phyloP scores from a whole-genome alignment of 2,888 invertebrate genomes.

The Eupeodes luniger region DNA sequence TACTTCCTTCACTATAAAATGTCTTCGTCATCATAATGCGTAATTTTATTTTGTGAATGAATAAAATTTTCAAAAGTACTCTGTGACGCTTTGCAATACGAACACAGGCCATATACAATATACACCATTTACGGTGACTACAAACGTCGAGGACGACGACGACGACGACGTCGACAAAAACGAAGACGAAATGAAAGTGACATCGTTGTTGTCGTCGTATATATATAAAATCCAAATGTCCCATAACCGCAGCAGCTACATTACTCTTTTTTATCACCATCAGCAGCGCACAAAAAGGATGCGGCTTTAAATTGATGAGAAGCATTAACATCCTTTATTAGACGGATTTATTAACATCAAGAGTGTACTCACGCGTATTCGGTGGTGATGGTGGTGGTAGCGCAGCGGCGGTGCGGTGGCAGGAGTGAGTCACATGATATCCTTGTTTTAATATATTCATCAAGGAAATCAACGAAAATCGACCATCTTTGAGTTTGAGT shows the following conservation, averaged over 20 bases:
- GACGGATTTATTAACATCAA: conserved; percentile 74
- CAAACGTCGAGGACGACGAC: neutral
- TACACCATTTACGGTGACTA: neutral
- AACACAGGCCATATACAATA: neutral
- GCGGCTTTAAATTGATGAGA: conserved; percentile 68
- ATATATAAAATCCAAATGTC: conserved; percentile 43
- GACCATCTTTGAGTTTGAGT: conserved; percentile 22
- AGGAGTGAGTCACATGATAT: conserved; percentile 35
- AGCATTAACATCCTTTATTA: conserved; percentile 75
- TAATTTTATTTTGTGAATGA: conserved; percentile 64
- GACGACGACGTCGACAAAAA: neutral
- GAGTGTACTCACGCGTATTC: conserved; percentile 62
- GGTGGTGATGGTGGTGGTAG: neutral
- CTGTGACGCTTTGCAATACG: neutral
- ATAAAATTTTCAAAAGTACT: conserved; percentile 62
- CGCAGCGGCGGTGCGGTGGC: neutral
- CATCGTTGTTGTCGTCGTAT: conserved; percentile 1
- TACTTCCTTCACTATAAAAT: conserved; percentile 10
- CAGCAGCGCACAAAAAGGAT: conserved; percentile 22
- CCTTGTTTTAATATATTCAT: conserved; percentile 74
- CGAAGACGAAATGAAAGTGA: neutral
- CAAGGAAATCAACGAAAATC: conserved; percentile 72
- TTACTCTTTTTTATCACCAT: conserved; percentile 57
- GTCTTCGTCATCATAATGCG: conserved; percentile 39
- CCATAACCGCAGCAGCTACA: conserved; percentile 49